Evolutionary conservation across 2,797 vertebrate genomes (phyloP).

Genomic region (Oreonectes daqikongensis): DNA sequence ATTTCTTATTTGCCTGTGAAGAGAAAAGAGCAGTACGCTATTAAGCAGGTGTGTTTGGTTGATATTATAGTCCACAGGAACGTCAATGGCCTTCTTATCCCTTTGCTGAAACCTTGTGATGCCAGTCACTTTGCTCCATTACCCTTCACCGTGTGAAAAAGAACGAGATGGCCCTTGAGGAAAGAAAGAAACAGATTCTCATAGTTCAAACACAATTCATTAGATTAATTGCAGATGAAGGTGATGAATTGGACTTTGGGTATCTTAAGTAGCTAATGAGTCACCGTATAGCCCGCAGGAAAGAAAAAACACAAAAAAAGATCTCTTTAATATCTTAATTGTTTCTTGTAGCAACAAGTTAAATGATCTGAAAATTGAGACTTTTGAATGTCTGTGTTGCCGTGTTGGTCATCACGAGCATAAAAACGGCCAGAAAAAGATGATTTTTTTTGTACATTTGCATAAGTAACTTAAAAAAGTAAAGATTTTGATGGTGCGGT

Average conservation of each 20-base stretch:
- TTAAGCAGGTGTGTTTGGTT: slow-evolving; percentile 31
- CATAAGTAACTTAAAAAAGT: too few relatives aligned
- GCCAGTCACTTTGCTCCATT: slow-evolving; percentile 31
- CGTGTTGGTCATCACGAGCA: background rate
- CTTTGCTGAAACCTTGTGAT: slow-evolving; percentile 29
- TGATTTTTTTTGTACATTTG: background rate
- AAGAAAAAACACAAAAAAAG: background rate
- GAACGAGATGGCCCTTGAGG: slow-evolving; percentile 2
- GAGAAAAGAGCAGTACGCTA: slow-evolving; percentile 4
- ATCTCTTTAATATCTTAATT: background rate
- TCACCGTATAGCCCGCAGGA: background rate
- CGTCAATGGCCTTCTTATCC: slow-evolving; percentile 11
- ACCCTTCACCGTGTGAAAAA: slow-evolving; percentile 12
- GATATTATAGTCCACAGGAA: slow-evolving; percentile 27
- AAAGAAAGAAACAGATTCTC: slow-evolving; percentile 11
- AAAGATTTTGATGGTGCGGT: background rate
- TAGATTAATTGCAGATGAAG: slow-evolving; percentile 1
- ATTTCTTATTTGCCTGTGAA: slow-evolving; percentile 31
- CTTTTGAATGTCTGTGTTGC: background rate
- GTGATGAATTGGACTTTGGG: background rate
- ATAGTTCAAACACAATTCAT: slow-evolving; percentile 14
- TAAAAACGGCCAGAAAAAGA: background rate
- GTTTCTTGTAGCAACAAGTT: background rate
- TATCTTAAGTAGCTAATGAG: background rate
- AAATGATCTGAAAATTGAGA: slow-evolving; percentile 3